A percentile compares a stretch with the other conserved stretches of the same genome.
Conservation (phyloP, 1,140 invertebrate genomes). For the Ditylenchus dipsaci region DNA sequence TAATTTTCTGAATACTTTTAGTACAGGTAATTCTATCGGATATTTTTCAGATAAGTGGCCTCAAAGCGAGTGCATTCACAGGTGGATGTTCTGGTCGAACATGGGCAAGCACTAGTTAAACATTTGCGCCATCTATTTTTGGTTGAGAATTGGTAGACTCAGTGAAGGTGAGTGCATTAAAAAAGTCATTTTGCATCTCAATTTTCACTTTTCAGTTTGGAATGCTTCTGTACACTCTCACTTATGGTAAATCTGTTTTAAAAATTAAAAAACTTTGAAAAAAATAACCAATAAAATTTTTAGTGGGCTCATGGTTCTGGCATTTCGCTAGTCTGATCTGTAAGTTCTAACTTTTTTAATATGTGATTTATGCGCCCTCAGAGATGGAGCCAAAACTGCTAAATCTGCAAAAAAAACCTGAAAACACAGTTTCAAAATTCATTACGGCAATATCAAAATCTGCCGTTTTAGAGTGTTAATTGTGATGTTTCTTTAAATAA, state of each 20-base stretch:
- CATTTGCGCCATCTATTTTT: constrained; percentile 86
- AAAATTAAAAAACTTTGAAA: no score
- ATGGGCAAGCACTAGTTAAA: constrained; percentile 73
- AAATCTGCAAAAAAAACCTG: no score
- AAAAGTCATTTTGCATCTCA: not conserved
- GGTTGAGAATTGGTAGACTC: constrained; percentile 93
- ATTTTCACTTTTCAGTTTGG: constrained; percentile 66
- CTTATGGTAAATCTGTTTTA: constrained; percentile 65
- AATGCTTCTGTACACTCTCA: constrained; percentile 83
- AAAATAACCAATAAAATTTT: no score
- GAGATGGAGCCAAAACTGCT: no score
- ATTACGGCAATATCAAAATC: no score
- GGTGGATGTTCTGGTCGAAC: constrained; percentile 74
- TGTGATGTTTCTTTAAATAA: no score
- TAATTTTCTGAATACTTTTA: constrained; percentile 67
- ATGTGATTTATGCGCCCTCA: no score
- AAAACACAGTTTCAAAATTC: no score
- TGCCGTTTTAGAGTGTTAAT: no score
- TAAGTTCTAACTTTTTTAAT: constrained; percentile 26
- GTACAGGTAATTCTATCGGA: not conserved
- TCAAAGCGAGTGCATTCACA: constrained; percentile 81
- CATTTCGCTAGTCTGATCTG: constrained; percentile 34
- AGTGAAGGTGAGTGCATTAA: constrained; percentile 56
- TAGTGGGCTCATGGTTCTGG: constrained; percentile 90
- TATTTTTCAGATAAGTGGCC: constrained; percentile 68